Evolutionary conservation across 2,113 vertebrate genomes (phyloP).

Genomic region (Corydoras maculifer): DNA sequence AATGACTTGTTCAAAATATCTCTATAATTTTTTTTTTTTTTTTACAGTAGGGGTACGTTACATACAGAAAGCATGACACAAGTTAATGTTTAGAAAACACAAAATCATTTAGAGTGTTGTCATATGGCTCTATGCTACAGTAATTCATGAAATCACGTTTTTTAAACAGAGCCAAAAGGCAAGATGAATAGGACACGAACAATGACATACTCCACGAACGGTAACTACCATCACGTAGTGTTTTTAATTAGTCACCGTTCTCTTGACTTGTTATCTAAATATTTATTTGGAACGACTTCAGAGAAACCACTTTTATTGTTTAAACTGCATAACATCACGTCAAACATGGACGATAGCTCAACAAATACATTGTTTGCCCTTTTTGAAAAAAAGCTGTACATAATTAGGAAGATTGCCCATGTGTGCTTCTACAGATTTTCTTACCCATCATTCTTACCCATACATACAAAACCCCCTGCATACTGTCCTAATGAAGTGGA

Average conservation of each 20-base stretch:
- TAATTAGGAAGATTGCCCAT: conserved; percentile 2
- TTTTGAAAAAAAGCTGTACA: conserved; percentile 2
- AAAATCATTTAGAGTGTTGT: not conserved
- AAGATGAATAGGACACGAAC: conserved; percentile 17
- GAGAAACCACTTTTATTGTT: conserved; percentile 26
- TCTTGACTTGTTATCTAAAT: conserved; percentile 33
- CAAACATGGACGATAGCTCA: not conserved
- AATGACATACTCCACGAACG: not conserved
- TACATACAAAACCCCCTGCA: too few species aligned
- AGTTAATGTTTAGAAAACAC: conserved; percentile 16
- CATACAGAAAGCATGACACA: conserved; percentile 4
- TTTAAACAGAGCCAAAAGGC: conserved; percentile 28
- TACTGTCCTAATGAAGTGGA: not conserved
- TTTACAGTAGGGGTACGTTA: not conserved
- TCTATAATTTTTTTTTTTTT: too few species aligned
- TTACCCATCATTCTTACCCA: not conserved
- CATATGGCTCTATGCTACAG: conserved; percentile 13
- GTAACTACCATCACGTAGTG: conserved; percentile 13
- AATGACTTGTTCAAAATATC: too few species aligned
- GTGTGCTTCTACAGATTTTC: not conserved
- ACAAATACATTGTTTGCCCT: not conserved
- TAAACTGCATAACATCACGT: conserved; percentile 18
- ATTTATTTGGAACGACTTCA: conserved; percentile 12
- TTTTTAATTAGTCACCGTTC: conserved; percentile 22
- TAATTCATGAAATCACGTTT: conserved; percentile 28